Conservation (phyloP, 2,888 invertebrate genomes). For the Muscina levida region DNA sequence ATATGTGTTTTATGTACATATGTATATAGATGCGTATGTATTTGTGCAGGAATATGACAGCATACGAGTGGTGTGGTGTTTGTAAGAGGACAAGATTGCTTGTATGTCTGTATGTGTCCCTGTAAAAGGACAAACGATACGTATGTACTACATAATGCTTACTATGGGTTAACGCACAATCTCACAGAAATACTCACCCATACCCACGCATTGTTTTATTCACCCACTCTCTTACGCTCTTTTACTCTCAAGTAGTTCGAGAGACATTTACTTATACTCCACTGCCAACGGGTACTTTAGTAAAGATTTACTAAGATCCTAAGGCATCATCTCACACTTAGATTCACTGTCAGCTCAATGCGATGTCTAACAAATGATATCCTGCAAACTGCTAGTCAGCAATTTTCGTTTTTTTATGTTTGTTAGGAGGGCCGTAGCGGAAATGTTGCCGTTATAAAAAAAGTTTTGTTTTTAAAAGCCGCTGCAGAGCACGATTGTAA, state of each 20-base stretch:
- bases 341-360: slow-evolving; percentile 48
- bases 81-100: no score
- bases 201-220: neutral
- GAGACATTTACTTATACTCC: slow-evolving; percentile 26
- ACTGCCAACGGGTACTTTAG: slow-evolving; percentile 55
- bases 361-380: slow-evolving; percentile 45
- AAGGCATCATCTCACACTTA: slow-evolving; percentile 35
- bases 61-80: slow-evolving; percentile 4
- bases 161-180: slow-evolving; percentile 49
- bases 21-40: no score
- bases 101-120: neutral
- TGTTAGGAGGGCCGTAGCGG: neutral
- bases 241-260: neutral
- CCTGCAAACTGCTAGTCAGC: slow-evolving; percentile 54
- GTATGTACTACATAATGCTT: slow-evolving; percentile 50
- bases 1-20: slow-evolving; percentile 44
- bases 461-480: no score
- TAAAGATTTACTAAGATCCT: slow-evolving; percentile 60
- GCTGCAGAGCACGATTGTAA: no score
- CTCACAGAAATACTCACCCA: no score
- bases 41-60: slow-evolving; percentile 13
- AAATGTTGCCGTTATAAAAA: no score
- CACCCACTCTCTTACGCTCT: neutral
- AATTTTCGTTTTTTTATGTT: slow-evolving; percentile 27
- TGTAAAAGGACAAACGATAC: slow-evolving; percentile 20